Percentiles rank a stretch among this genome's conserved stretches.
These are phyloP conservation scores for Chloroclystis v-ata DNA, from an alignment of 2,888 invertebrate species.

Conservation along the genomic window DNA sequence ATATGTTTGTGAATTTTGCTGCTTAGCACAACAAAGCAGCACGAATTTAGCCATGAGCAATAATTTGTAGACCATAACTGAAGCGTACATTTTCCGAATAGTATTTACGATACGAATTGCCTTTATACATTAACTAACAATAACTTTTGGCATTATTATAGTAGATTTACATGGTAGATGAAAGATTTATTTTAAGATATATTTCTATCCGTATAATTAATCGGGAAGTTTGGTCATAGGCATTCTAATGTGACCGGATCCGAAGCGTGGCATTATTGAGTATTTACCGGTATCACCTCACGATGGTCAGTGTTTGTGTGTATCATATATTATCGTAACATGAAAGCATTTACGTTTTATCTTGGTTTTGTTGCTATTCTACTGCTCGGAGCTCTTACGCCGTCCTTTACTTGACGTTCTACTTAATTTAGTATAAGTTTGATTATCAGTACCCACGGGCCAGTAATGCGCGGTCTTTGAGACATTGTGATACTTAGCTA, in stretches of 20 bases:
- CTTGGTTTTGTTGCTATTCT: constrained; percentile 56
- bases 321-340: constrained; percentile 38
- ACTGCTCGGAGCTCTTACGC: constrained; percentile 49
- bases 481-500: constrained; percentile 74
- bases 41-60: constrained; percentile 21
- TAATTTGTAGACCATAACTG: constrained; percentile 19
- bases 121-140: constrained; percentile 36
- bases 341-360: constrained; percentile 63
- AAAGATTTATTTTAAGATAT: constrained; percentile 45
- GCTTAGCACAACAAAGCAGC: constrained; percentile 23
- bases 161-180: constrained; percentile 39
- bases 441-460: constrained; percentile 65
- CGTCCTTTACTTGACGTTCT: constrained; percentile 72
- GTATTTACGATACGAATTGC: constrained; percentile 37
- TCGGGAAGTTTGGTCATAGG: constrained; percentile 50
- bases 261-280: constrained; percentile 59
- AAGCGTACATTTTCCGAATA: constrained; percentile 27
- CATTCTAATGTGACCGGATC: constrained; percentile 46
- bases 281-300: constrained; percentile 60
- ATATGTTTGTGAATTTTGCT: constrained; percentile 14
- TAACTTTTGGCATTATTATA: constrained; percentile 53
- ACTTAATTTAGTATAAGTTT: constrained; percentile 75
- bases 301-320: constrained; percentile 61
- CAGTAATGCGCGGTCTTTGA: constrained; percentile 72
- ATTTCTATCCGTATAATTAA: constrained; percentile 42